phyloP scores from a whole-genome alignment of 92 coral and sea anemone species.

The Palythoa grandiflora region DNA sequence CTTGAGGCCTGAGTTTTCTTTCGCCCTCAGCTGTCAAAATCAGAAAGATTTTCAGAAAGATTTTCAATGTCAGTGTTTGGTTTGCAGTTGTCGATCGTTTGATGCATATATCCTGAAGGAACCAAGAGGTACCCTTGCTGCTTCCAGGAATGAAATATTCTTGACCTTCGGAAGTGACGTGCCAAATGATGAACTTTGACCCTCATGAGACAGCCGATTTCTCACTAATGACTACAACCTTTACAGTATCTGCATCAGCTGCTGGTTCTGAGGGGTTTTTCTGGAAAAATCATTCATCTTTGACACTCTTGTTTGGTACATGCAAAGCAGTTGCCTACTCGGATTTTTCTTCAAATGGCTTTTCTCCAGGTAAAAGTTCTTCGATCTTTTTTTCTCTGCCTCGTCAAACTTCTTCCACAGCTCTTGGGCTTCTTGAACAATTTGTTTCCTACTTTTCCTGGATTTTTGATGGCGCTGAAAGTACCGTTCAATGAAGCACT shows the following conservation, averaged over 20 bases:
- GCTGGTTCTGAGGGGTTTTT: conserved; percentile 7
- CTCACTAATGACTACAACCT: not conserved
- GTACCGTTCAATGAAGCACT: conserved; percentile 19
- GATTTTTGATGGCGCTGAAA: conserved; percentile 34
- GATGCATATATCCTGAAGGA: conserved; percentile 34
- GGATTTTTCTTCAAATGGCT: conserved; percentile 9
- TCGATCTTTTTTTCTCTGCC: conserved; percentile 10
- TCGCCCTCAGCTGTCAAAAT: conserved; percentile 38
- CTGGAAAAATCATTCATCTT: conserved; percentile 32
- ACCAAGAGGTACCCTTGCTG: conserved; percentile 42
- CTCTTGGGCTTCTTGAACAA: conserved; percentile 26
- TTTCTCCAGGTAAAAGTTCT: conserved; percentile 10
- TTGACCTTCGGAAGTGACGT: conserved; percentile 36
- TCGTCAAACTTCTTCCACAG: conserved; percentile 18
- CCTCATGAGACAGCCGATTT: conserved; percentile 32
- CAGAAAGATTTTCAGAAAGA: not conserved
- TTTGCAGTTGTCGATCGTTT: conserved; percentile 2
- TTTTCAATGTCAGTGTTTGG: conserved; percentile 1
- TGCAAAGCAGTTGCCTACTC: not conserved
- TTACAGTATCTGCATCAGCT: not conserved
- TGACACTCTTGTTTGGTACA: conserved; percentile 25
- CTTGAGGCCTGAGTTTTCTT: conserved; percentile 22
- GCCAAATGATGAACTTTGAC: conserved; percentile 27
- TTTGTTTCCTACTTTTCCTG: conserved; percentile 19
- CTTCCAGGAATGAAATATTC: conserved; percentile 10